A percentile compares a stretch with the other conserved stretches of the same genome.
Conservation (phyloP, 2,797 vertebrate genomes). For the Setipinna tenuifilis region DNA sequence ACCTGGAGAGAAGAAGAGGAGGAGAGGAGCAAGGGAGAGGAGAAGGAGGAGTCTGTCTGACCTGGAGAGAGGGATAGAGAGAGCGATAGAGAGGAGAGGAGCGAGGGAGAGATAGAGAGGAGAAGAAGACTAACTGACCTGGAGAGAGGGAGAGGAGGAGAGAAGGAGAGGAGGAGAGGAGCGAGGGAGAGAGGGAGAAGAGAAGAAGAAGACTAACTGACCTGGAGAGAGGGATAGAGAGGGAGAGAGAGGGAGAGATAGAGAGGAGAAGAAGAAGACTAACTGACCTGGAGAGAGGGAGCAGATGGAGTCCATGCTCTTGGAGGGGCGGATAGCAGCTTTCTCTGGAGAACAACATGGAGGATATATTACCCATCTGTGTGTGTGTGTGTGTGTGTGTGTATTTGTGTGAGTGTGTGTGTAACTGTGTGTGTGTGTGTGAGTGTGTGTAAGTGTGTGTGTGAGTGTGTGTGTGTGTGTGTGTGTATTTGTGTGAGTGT, state of each 20-base stretch:
- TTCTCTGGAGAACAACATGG: conserved; percentile 80
- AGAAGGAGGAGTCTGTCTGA: too few species aligned
- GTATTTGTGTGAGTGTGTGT: neutral
- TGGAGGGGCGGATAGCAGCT: conserved; percentile 88
- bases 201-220: too few species aligned
- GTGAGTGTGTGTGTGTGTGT: too few species aligned
- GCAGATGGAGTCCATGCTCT: conserved; percentile 98
- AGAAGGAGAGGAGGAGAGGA: neutral
- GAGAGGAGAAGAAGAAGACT: too few species aligned
- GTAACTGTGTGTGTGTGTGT: neutral
- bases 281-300: conserved; percentile 86
- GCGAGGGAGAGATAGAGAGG: neutral
- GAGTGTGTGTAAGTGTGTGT: too few species aligned
- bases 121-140: too few species aligned
- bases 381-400: conserved; percentile 24
- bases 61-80: too few species aligned
- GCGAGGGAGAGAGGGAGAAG: neutral
- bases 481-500: too few species aligned
- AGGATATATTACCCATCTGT: neutral
- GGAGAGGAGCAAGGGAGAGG: neutral
- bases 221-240: too few species aligned
- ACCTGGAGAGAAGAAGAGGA: too few species aligned
- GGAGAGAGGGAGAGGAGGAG: too few species aligned
- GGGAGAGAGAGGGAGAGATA: too few species aligned
- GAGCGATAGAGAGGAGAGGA: neutral